Base-by-base conservation (phyloP, 2,797 vertebrate genomes). In the Pipistrellus pygmaeus region DNA sequence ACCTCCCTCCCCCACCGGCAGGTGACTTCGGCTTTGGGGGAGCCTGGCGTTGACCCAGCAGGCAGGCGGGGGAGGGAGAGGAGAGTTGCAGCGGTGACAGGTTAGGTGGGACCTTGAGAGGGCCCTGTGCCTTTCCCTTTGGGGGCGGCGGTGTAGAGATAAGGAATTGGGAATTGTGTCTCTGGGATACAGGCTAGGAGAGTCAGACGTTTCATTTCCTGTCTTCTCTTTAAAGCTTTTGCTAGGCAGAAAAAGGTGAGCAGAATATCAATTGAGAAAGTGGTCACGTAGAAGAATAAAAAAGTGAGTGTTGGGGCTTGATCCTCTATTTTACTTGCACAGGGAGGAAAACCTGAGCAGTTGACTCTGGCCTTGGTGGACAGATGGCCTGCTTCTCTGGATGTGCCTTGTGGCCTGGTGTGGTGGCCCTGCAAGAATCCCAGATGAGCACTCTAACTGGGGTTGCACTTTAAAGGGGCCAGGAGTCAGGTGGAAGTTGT, bases 11-110 rank as follows among this genome's bases (percentile, higher is more conserved):
- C n/a, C 30, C 17, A 2, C 30, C 86, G 15, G 80, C 95, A 95
- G 96, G 94, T 95, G 93, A 95, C 93, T 86, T 95, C 96, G 82
- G 91, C 87, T 90, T 69, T 62, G 60, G 12, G 55, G 94, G 86
- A 20, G 15, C 78, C 35, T 48, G 20, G 46, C 0, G 3, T 30
- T 1, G 25, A 32, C 27, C 82, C 68, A 1, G 82, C 88, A 1
- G 90, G 60, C 55, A 13, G 2, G 51, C 51, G 18, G 18, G 18
- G 51, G 51, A 2, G 7, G 51, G 7, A 4, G 11, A 25, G 57
- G 25, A 2, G 60, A 93, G 92, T 80, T 90, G 55, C 32, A 1
- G 68, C 20, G 7, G 3, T 75, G 88, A n/a, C 64, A 66, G 75
- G 41, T 82, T 81, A 77, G 90, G 72, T 85, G 88, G 89, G 72